A percentile compares a stretch with the other conserved stretches of the same genome.
Conservation (phyloP, 1,140 invertebrate species). For the Caenorhabditis brenneri region DNA sequence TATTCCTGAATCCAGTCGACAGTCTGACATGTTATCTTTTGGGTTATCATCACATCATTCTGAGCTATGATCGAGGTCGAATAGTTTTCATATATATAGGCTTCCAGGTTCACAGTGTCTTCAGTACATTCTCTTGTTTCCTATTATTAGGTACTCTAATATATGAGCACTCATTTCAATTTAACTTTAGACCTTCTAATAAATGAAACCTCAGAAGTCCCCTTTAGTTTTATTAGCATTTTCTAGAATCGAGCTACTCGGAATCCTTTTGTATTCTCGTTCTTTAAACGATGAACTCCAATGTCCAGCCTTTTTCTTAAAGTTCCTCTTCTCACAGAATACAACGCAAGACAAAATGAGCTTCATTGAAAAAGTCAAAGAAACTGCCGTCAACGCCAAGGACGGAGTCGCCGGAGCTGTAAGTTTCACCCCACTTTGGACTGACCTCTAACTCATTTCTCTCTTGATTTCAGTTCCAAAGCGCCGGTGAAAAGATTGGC, state of each 20-base stretch:
- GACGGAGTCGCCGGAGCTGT: conserved; percentile 34
- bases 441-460: background rate
- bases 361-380: conserved; percentile 11
- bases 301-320: background rate
- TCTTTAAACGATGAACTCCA: too few relatives aligned
- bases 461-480: background rate
- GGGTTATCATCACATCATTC: background rate
- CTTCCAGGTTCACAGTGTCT: background rate
- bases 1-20: background rate
- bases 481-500: conserved; percentile 29
- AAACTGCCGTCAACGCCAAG: conserved; percentile 25
- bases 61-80: background rate
- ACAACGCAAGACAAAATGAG: conserved; percentile 20
- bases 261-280: too few relatives aligned
- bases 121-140: background rate
- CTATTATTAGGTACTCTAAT: background rate
- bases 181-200: too few relatives aligned
- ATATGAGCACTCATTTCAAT: too few relatives aligned
- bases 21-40: too few relatives aligned
- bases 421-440: background rate
- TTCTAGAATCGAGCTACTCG: too few relatives aligned
- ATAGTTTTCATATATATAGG: background rate
- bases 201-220: too few relatives aligned
- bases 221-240: too few relatives aligned
- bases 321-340: background rate